Percentiles rank a stretch among this genome's conserved stretches.
phyloP scores from a whole-genome alignment of 2,888 invertebrate species.

The Philopedon plagiatum region DNA sequence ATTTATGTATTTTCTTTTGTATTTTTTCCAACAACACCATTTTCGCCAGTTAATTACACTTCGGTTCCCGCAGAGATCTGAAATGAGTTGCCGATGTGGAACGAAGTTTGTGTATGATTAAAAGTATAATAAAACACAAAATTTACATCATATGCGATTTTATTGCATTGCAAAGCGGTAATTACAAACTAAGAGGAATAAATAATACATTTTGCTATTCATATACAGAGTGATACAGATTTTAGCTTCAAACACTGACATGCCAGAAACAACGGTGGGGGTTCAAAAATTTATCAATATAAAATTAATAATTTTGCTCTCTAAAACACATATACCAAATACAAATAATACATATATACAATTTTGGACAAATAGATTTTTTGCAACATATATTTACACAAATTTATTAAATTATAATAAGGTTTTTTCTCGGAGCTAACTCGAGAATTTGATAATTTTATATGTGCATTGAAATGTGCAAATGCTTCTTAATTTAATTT shows the following conservation, averaged over 20 bases:
- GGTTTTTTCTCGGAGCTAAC: background rate
- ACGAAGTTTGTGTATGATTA: too few species aligned
- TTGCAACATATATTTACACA: constrained; percentile 34
- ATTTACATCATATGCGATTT: constrained; percentile 50
- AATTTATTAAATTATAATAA: constrained; percentile 20
- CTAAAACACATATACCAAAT: constrained; percentile 39
- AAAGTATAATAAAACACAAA: constrained; percentile 5
- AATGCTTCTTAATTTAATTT: background rate
- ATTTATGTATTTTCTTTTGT: too few species aligned
- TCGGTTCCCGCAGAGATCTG: too few species aligned
- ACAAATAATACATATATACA: constrained; percentile 41
- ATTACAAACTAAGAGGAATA: constrained; percentile 51
- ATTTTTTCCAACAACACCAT: too few species aligned
- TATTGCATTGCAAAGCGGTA: constrained; percentile 52
- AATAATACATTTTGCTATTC: constrained; percentile 53
- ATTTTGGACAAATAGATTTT: constrained; percentile 33
- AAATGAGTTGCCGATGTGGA: too few species aligned
- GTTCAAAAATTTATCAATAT: constrained; percentile 20
- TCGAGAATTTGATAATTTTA: background rate
- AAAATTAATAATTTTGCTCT: constrained; percentile 13
- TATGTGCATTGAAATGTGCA: background rate
- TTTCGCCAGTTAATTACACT: too few species aligned
- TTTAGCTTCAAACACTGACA: constrained; percentile 48
- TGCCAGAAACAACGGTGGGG: constrained; percentile 46
- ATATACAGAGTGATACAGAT: constrained; percentile 49